Evolutionary conservation across 2,888 invertebrate species (phyloP).

Genomic region (Plagodis pulveraria): DNA sequence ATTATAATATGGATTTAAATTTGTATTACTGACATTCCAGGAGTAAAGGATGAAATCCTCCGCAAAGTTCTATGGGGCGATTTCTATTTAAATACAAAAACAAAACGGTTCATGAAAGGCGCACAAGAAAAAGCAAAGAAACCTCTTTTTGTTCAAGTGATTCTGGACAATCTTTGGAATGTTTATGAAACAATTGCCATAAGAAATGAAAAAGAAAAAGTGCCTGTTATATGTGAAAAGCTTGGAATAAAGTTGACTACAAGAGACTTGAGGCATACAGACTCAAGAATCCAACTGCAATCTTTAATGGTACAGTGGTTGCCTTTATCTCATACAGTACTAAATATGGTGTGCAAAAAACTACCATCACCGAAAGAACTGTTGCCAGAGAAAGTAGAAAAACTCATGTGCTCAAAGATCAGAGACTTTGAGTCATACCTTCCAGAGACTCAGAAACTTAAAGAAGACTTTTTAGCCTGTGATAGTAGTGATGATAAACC

Average conservation of each 20-base stretch:
- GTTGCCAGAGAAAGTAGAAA: constrained; percentile 90
- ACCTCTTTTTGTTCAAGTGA: constrained; percentile 96
- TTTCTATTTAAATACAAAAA: constrained; percentile 93
- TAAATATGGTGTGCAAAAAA: constrained; percentile 91
- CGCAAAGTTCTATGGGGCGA: constrained; percentile 97
- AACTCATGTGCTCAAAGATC: constrained; percentile 91
- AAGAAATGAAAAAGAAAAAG: constrained; percentile 90
- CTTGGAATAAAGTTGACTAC: constrained; percentile 90
- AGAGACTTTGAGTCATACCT: constrained; percentile 88
- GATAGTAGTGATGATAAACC: constrained; percentile 87
- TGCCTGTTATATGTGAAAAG: constrained; percentile 89
- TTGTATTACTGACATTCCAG: constrained; percentile 17
- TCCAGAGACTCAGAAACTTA: constrained; percentile 88
- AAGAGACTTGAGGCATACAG: constrained; percentile 91
- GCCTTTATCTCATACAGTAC: constrained; percentile 92
- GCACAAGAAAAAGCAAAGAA: constrained; percentile 97
- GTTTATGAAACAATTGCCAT: constrained; percentile 93
- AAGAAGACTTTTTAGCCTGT: constrained; percentile 89
- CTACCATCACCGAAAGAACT: constrained; percentile 94
- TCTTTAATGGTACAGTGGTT: constrained; percentile 95
- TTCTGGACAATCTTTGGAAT: constrained; percentile 96
- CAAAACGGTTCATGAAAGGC: constrained; percentile 92
- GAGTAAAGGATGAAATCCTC: constrained; percentile 88
- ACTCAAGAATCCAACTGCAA: constrained; percentile 91
- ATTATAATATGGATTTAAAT: background rate